phyloP scores from a whole-genome alignment of 2,888 invertebrate species.

The Archips crataeganus region DNA sequence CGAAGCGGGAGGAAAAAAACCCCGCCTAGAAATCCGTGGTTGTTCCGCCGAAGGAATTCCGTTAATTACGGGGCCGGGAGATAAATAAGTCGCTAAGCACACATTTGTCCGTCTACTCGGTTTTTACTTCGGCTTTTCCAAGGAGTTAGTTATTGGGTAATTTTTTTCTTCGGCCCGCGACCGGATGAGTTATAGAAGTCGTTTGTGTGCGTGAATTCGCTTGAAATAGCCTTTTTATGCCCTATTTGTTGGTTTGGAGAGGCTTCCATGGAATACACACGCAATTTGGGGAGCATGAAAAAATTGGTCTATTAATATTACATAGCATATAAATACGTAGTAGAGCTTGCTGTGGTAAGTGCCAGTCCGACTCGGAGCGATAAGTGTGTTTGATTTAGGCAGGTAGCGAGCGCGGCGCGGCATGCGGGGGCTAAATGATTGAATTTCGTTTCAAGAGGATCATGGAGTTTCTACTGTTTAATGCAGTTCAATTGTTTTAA shows the following conservation, averaged over 20 bases:
- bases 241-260: constrained; percentile 62
- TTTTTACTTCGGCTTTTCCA: constrained; percentile 70
- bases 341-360: constrained; percentile 13
- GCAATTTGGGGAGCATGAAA: constrained; percentile 32
- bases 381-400: constrained; percentile 14
- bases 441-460: constrained; percentile 14
- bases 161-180: constrained; percentile 63
- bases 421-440: constrained; percentile 1
- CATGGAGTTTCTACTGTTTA: not conserved
- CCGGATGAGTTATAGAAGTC: constrained; percentile 71
- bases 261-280: constrained; percentile 62
- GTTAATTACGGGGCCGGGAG: constrained; percentile 74
- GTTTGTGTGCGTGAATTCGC: constrained; percentile 71
- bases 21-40: constrained; percentile 70
- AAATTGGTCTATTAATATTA: constrained; percentile 37
- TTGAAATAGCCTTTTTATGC: constrained; percentile 68
- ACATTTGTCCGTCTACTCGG: constrained; percentile 78
- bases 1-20: constrained; percentile 55
- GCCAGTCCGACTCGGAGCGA: not conserved
- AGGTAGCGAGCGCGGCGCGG: not conserved
- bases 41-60: constrained; percentile 65
- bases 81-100: constrained; percentile 81
- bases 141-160: constrained; percentile 72
- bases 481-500: constrained; percentile 20
- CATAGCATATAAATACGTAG: constrained; percentile 30